Conservation (phyloP, 2,113 vertebrate species). For the Pao palembangensis region DNA sequence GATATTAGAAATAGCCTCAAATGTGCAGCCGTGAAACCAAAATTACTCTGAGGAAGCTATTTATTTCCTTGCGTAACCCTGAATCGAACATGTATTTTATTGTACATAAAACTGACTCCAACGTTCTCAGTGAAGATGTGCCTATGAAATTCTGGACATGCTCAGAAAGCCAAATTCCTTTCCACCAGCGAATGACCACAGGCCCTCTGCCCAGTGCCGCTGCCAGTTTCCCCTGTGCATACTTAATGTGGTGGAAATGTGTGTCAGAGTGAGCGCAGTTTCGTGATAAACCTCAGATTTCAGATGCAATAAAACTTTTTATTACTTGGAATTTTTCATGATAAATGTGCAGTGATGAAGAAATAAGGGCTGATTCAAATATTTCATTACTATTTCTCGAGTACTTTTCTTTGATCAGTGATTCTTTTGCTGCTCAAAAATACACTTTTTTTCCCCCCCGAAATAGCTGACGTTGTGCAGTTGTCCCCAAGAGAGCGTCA, state of each 20-base stretch:
- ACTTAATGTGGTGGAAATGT: conserved; percentile 57
- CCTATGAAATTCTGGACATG: conserved; percentile 45
- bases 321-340: conserved; percentile 13
- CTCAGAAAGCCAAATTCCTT: conserved; percentile 72
- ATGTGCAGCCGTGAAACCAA: not conserved
- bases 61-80: not conserved
- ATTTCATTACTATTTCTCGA: conserved; percentile 5
- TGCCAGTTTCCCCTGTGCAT: conserved; percentile 47
- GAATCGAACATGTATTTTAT: not conserved
- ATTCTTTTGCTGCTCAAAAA: conserved; percentile 1
- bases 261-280: conserved; percentile 46
- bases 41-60: not conserved
- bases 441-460: not conserved
- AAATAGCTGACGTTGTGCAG: conserved; percentile 38
- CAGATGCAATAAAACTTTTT: conserved; percentile 35
- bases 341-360: conserved; percentile 20
- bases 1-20: not conserved
- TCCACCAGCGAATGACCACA: conserved; percentile 64
- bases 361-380: conserved; percentile 27
- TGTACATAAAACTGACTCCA: conserved; percentile 13
- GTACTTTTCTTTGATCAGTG: conserved; percentile 8
- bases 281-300: conserved; percentile 45
- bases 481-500: conserved; percentile 25
- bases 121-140: conserved; percentile 53
- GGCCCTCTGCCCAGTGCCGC: conserved; percentile 51